Percentiles rank a stretch among this genome's conserved stretches.
These are phyloP conservation scores for Nomada lathburiana DNA, from an alignment of 2,888 invertebrate species.

Conservation along the genomic window DNA sequence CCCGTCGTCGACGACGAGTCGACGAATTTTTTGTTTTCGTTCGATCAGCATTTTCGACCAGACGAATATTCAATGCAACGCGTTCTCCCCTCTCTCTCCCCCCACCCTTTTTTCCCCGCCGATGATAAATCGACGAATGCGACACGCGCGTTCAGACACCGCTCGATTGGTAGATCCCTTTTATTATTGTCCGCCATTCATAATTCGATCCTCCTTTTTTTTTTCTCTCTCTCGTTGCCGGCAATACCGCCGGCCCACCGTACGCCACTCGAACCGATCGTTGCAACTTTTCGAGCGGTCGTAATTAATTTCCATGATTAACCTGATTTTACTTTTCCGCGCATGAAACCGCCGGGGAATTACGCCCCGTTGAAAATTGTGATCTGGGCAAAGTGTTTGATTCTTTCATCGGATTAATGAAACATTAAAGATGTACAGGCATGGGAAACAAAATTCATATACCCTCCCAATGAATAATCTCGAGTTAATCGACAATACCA, in stretches of 20 bases:
- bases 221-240: background rate
- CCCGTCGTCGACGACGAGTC: conserved; percentile 18
- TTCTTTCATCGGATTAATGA: too few species aligned
- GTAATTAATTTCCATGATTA: conserved; percentile 49
- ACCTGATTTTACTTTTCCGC: background rate
- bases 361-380: too few species aligned
- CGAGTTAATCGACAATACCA: too few species aligned
- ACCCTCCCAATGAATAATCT: too few species aligned
- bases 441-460: too few species aligned
- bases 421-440: too few species aligned
- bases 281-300: conserved; percentile 49
- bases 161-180: background rate
- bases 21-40: conserved; percentile 24
- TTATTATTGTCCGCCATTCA: conserved; percentile 19
- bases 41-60: conserved; percentile 30
- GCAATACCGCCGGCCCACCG: conserved; percentile 15
- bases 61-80: conserved; percentile 30
- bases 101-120: too few species aligned
- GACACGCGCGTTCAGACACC: conserved; percentile 8
- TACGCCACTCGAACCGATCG: conserved; percentile 24
- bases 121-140: conserved; percentile 32
- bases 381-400: too few species aligned
- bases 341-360: too few species aligned
- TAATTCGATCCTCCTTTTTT: conserved; percentile 9
- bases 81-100: background rate